phyloP scores from a whole-genome alignment of 64 coral and sea anemone genomes.

The Pocillopora damicornis region DNA sequence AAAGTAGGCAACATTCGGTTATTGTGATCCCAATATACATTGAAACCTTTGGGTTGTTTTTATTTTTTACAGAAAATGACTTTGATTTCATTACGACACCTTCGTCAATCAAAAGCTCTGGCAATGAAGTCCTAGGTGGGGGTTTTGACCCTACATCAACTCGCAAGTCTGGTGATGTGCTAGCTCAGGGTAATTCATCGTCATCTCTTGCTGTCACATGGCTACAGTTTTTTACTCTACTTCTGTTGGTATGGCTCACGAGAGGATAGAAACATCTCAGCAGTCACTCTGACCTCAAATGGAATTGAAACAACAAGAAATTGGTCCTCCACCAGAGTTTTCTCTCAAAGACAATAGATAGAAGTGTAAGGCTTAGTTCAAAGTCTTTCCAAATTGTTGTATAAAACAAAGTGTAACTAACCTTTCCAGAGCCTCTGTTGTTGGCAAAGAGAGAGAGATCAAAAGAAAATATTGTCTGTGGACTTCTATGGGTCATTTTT shows the following conservation, averaged over 20 bases:
- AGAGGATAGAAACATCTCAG: neutral
- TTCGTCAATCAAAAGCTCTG: neutral
- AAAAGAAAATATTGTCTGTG: too few species aligned
- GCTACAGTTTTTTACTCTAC: neutral
- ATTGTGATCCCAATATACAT: neutral
- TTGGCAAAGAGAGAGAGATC: too few species aligned
- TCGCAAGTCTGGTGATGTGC: neutral
- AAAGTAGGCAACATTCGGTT: too few species aligned
- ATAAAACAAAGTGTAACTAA: too few species aligned
- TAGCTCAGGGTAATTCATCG: constrained; percentile 7
- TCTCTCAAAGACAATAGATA: too few species aligned
- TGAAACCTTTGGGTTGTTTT: neutral
- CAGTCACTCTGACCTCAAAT: too few species aligned
- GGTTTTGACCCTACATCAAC: neutral
- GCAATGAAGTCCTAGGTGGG: neutral
- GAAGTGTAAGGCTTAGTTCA: too few species aligned
- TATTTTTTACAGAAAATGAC: neutral
- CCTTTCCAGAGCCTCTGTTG: too few species aligned
- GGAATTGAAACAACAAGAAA: too few species aligned
- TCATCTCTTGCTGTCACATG: neutral
- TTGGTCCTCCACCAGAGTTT: too few species aligned
- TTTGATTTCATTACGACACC: neutral
- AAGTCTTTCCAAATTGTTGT: too few species aligned
- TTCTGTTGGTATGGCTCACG: neutral
- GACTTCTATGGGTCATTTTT: too few species aligned